phyloP scores from a whole-genome alignment of 2,888 invertebrate genomes.

The Gandaritis pyraliata region DNA sequence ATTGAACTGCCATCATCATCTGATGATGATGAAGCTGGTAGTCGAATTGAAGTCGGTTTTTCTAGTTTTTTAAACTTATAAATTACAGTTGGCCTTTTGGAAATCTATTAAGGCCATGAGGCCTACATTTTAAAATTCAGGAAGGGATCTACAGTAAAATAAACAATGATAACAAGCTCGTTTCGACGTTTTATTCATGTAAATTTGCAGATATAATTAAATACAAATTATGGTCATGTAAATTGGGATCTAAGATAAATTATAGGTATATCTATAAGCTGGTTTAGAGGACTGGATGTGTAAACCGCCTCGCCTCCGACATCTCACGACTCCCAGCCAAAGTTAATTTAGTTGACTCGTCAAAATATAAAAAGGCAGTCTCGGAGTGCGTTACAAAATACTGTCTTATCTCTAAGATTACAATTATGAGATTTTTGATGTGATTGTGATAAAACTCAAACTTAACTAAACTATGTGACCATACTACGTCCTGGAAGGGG shows the following conservation, averaged over 20 bases:
- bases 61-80: no score
- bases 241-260: slow-evolving; percentile 81
- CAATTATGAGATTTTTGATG: slow-evolving; percentile 82
- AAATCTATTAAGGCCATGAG: no score
- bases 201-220: slow-evolving; percentile 84
- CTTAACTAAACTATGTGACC: slow-evolving; percentile 81
- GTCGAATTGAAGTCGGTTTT: no score
- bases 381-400: slow-evolving; percentile 82
- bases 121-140: no score
- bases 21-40: no score
- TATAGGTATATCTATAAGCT: slow-evolving; percentile 70
- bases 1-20: no score
- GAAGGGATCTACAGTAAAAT: slow-evolving; percentile 28
- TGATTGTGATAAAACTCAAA: slow-evolving; percentile 82
- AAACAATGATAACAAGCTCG: slow-evolving; percentile 75
- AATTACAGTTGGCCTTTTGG: no score
- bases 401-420: slow-evolving; percentile 82
- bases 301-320: slow-evolving; percentile 67
- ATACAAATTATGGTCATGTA: slow-evolving; percentile 84
- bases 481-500: slow-evolving; percentile 70
- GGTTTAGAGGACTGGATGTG: slow-evolving; percentile 64
- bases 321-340: slow-evolving; percentile 65
- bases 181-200: slow-evolving; percentile 84
- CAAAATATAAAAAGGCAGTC: slow-evolving; percentile 84
- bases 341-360: slow-evolving; percentile 75